These are phyloP conservation scores for Chunga burmeisteri DNA, from an alignment of 2,113 vertebrate genomes.

Conservation along the genomic window DNA sequence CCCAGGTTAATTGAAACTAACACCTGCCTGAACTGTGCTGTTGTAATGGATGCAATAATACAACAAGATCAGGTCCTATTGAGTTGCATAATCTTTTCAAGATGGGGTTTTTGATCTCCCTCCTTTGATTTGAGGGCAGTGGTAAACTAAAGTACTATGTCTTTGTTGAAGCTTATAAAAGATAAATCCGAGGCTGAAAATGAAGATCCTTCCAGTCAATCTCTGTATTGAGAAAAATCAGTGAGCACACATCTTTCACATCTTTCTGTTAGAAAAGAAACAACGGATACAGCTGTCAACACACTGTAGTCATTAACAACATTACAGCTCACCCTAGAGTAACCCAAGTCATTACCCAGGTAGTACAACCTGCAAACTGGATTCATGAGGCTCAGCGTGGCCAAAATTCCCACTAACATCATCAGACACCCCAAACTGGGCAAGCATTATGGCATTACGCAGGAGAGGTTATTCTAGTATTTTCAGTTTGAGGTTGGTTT, in stretches of 20 bases:
- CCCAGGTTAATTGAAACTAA: constrained; percentile 75
- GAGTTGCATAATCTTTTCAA: constrained; percentile 77
- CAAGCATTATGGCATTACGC: fast-evolving
- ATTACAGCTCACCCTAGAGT: background rate
- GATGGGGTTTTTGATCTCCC: constrained; percentile 38
- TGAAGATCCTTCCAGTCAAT: constrained; percentile 8
- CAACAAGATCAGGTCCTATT: constrained; percentile 72
- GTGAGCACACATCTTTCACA: background rate
- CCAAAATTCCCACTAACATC: background rate
- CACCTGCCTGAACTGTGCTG: constrained; percentile 70
- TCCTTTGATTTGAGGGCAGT: constrained; percentile 27
- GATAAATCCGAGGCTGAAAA: constrained; percentile 42
- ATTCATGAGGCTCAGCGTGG: background rate
- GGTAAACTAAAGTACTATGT: constrained; percentile 2
- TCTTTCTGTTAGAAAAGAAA: constrained; percentile 10
- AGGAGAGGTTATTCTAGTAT: background rate
- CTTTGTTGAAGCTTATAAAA: constrained; percentile 42
- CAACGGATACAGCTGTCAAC: background rate
- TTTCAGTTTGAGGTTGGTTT: background rate
- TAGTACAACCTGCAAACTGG: background rate
- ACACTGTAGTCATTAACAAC: background rate
- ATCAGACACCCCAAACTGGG: background rate
- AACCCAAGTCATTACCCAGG: background rate
- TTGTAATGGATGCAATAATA: constrained; percentile 69
- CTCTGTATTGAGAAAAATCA: constrained; percentile 22